These are phyloP conservation scores for Diadophis punctatus DNA, from an alignment of 2,113 vertebrate species.

Conservation along the genomic window DNA sequence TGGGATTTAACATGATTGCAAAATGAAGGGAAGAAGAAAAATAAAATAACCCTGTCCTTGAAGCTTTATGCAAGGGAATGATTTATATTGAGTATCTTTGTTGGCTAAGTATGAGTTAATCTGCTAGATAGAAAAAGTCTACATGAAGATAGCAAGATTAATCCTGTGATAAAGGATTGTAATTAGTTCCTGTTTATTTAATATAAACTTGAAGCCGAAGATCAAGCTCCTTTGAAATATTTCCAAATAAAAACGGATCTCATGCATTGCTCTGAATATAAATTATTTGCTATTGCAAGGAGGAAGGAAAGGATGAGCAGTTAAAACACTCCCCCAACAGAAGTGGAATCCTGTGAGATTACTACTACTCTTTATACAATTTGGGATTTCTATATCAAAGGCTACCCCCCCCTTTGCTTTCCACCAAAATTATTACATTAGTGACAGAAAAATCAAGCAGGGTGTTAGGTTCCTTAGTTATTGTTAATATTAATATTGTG, in stretches of 20 bases:
- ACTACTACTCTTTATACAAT: background rate
- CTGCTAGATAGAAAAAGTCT: background rate
- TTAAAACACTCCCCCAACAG: background rate
- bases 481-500: background rate
- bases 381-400: background rate
- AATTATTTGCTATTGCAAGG: background rate
- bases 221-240: constrained; percentile 37
- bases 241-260: constrained; percentile 21
- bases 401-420: background rate
- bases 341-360: background rate
- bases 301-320: background rate
- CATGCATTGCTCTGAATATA: constrained; percentile 10
- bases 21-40: constrained; percentile 10
- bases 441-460: background rate
- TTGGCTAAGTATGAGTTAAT: background rate
- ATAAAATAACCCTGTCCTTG: background rate
- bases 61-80: constrained; percentile 6
- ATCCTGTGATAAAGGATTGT: constrained; percentile 14
- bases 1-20: background rate
- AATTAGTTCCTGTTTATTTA: constrained; percentile 41
- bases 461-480: background rate
- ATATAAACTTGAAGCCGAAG: constrained; percentile 32
- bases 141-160: background rate
- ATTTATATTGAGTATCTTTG: constrained; percentile 24
- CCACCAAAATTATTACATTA: background rate